Percentiles rank a stretch among this genome's conserved stretches.
Conservation (phyloP, 1,140 invertebrate species). For the Neodiprion virginianus region DNA sequence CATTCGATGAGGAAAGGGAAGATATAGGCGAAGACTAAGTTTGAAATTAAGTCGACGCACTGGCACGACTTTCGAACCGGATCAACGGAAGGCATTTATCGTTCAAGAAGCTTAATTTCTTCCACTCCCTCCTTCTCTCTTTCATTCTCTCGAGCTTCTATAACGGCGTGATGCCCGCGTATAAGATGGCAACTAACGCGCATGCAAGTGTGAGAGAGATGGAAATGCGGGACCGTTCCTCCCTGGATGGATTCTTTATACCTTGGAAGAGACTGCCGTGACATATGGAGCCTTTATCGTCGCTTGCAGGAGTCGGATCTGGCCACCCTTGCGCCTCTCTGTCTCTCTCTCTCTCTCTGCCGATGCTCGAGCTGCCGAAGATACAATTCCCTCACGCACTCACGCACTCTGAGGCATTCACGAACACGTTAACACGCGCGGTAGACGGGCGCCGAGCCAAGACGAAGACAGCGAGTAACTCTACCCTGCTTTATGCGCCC, state of each 20-base stretch:
- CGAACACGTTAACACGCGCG: no score
- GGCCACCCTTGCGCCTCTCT: slow-evolving; percentile 2
- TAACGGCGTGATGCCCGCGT: not conserved
- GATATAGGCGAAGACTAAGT: no score
- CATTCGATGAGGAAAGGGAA: no score
- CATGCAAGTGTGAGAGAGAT: not conserved
- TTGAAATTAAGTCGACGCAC: no score
- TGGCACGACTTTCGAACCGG: no score
- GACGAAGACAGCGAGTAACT: slow-evolving; percentile 5
- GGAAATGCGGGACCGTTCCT: not conserved
- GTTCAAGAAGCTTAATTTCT: no score
- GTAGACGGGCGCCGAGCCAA: not conserved
- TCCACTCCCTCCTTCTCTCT: no score
- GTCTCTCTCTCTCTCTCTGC: not conserved
- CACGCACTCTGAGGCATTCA: not conserved
- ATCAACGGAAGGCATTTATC: no score
- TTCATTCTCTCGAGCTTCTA: no score
- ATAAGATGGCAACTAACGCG: not conserved
- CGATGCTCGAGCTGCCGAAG: not conserved
- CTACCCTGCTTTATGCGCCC: slow-evolving; percentile 6
- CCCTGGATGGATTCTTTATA: not conserved
- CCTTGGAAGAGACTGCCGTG: not conserved
- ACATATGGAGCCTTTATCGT: slow-evolving; percentile 7
- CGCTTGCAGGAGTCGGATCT: slow-evolving; percentile 4
- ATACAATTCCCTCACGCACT: slow-evolving; percentile 7